phyloP scores from a whole-genome alignment of 2,113 vertebrate species.

The Irena cyanogastra region DNA sequence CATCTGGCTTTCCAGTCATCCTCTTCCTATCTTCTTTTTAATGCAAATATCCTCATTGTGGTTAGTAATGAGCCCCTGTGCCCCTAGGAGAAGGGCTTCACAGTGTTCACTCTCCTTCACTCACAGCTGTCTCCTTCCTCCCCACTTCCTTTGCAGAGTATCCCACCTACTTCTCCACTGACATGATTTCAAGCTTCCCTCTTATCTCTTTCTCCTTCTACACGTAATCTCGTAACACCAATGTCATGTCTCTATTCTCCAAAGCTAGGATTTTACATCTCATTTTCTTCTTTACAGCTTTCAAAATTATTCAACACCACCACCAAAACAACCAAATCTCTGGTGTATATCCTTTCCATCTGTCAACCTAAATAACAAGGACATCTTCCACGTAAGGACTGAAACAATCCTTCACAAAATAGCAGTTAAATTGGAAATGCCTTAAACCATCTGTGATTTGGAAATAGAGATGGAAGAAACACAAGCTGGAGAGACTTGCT shows the following conservation, averaged over 20 bases:
- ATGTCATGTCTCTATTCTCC: neutral
- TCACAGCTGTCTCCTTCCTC: neutral
- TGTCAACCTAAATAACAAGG: neutral
- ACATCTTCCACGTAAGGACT: neutral
- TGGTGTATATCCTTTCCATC: neutral
- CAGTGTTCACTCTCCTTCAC: neutral
- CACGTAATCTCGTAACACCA: rapidly evolving
- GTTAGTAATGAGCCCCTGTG: neutral
- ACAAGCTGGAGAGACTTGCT: neutral
- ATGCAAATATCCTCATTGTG: neutral
- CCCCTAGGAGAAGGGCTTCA: neutral
- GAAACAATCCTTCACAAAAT: neutral
- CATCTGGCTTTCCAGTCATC: neutral
- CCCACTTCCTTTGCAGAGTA: neutral
- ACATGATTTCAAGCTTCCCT: neutral
- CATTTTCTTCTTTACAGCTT: neutral
- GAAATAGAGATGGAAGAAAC: neutral
- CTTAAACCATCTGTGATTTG: neutral
- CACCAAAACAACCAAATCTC: neutral
- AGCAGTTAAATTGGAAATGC: neutral
- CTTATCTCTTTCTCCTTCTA: neutral
- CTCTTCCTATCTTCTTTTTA: neutral
- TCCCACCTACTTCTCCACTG: neutral
- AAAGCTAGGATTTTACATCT: neutral
- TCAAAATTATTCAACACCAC: neutral